These are phyloP conservation scores for Drosophila borborema DNA, from an alignment of 2,888 invertebrate genomes.

Conservation along the genomic window DNA sequence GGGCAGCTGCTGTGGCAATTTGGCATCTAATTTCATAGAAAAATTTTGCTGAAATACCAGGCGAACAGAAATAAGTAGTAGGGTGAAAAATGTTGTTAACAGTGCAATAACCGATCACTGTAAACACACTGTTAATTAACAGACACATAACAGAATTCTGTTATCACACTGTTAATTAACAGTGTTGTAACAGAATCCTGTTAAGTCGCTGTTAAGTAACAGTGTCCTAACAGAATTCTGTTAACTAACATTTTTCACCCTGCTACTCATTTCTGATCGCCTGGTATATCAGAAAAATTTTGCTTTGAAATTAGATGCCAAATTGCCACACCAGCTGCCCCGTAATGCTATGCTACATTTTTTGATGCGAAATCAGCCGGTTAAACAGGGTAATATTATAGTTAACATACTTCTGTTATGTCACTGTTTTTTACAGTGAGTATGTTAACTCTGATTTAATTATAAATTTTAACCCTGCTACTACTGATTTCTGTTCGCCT, in stretches of 20 bases:
- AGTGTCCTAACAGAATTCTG: not conserved
- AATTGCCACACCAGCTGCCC: not conserved
- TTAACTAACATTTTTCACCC: not conserved
- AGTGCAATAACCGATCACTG: not conserved
- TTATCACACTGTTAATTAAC: not conserved
- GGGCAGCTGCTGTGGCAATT: not conserved
- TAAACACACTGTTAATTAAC: not conserved
- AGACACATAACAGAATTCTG: not conserved
- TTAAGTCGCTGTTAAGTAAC: not conserved
- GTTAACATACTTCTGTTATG: too few species aligned
- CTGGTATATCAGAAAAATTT: not conserved
- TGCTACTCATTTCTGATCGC: not conserved
- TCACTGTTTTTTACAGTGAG: too few species aligned
- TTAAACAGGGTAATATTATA: not conserved
- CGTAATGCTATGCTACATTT: not conserved
- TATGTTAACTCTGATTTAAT: too few species aligned
- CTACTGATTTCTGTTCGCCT: too few species aligned
- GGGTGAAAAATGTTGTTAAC: not conserved
- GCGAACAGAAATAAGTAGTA: not conserved
- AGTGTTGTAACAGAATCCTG: too few species aligned
- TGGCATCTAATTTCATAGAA: not conserved
- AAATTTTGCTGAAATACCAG: not conserved
- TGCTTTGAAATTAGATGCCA: not conserved
- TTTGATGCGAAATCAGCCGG: not conserved
- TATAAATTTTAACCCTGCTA: too few species aligned